Base-by-base conservation (phyloP, 2,113 vertebrate genomes). In the Toxostoma redivivum region DNA sequence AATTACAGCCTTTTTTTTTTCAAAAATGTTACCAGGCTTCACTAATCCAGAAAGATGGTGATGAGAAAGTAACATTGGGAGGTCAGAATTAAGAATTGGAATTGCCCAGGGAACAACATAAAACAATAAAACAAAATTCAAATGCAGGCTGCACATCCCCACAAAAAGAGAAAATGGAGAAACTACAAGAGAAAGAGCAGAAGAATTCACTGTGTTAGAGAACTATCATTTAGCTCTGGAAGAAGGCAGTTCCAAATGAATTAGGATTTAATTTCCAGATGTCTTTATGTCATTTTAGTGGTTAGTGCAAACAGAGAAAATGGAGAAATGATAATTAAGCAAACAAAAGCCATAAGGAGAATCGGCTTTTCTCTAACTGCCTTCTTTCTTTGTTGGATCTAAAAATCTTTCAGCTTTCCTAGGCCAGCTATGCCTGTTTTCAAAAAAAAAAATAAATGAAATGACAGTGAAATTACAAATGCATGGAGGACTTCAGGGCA, bases 211-310 rank as follows among this genome's bases (percentile, higher is more conserved):
- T 61, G 47, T 73, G 79, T 53, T 83, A 84, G 40, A 93, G 19
- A 86, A 70, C 44, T 64, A 37, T 8, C 21, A 27, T 33, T 90
- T 62, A 62, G 74, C 37, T 54, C 57, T 0, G 2, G 60, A 81
- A 90, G 44, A 61, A 66, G 30, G 51, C 64, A 66, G 33, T 4
- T 94, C n/a, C 51, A 2, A 2, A 65, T 57, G 65, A 69, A 74
- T 88, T 73, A 81, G 64, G 67, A 77, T 77, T 90, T 93, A 51
- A 64, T 58, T 95, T 95, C 86, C 86, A 92, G 60, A 94, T 88
- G 85, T 44, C 64, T 89, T 86, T 66, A 62, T 51, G 80, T 77
- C 64, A 66, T 83, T 84, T 86, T 38, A 88, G 79, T 47, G 45
- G 79, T 93, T 90, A 96, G 25, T 64, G n/a, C 69, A 91, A 89